Base-by-base conservation (phyloP, 2,113 vertebrate species). In the Astur gentilis region DNA sequence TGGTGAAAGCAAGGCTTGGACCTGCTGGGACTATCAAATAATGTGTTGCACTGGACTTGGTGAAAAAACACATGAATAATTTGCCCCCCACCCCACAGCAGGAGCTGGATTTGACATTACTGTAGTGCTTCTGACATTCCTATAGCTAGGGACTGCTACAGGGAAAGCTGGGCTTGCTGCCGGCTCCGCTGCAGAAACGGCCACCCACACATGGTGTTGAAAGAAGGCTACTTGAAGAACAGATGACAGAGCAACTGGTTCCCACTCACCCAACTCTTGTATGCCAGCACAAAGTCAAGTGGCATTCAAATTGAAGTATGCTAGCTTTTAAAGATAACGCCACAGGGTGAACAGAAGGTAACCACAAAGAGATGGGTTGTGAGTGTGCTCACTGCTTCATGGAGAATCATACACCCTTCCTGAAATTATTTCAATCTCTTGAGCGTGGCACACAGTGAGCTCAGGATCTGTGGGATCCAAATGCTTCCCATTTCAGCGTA, bases 31-130 rank as follows among this genome's bases (percentile, higher is more conserved):
- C 16, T 44, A 21, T 47, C 27, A 87, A 87, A 75, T 23, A 71
- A 31, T 7, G 15, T 49, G 13, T 32, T 44, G 40, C 13, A 79
- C 2, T 1, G 54, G 65, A 47, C 27, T 36, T 0, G 0, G 8
- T 70, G 31, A 92, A 78, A 4, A 79, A 76, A 55, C 14, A 71
- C 10, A 3, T 12, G 4, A 91, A 65, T 42, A 82, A 91, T 61
- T 67, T 64, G 7, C 9, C 26, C 9, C 34, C 29, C 19, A 45
- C 11, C 3, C 54, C 6, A 1, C 36, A 70, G 12, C 22, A 87
- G 57, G 13, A 60, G 42, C n/a, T 85, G 27, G 16, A 65, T 76
- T 83, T 79, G 26, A 38, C 52, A 52, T 60, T 58, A 54, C 9
- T n/a, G 7, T 31, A 54, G 32, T 42, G 27, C 16, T 67, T 82